Conservation (phyloP, 2,113 vertebrate genomes). For the Urocynchramus pylzowi region DNA sequence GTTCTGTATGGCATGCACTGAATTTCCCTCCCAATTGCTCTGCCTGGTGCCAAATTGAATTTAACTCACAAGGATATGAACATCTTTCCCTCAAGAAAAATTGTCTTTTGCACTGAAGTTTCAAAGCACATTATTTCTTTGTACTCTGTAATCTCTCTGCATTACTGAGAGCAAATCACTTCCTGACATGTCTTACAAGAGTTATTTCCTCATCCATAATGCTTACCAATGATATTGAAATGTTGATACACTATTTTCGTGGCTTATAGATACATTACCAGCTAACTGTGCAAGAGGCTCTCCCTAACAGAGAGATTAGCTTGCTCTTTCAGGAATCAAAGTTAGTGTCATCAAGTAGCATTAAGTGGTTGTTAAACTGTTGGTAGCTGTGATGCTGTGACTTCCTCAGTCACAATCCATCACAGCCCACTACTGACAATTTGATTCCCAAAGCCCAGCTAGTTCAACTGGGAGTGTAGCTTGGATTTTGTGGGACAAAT, state of each 20-base stretch:
- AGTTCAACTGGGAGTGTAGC: neutral
- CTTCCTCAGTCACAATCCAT: neutral
- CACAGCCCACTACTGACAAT: neutral
- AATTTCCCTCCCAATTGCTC: neutral
- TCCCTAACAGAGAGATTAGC: conserved; percentile 13
- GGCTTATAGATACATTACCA: conserved; percentile 11
- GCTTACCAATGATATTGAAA: conserved; percentile 44
- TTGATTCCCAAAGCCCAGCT: neutral
- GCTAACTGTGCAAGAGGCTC: neutral
- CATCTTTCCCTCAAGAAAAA: neutral
- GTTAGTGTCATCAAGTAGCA: neutral
- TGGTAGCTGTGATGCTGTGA: neutral
- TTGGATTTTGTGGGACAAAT: neutral
- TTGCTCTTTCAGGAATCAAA: neutral
- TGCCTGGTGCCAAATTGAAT: neutral
- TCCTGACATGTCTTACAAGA: conserved; percentile 32
- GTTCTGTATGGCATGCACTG: neutral
- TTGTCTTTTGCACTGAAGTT: conserved; percentile 1
- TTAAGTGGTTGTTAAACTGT: neutral
- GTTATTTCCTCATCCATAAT: conserved; percentile 55
- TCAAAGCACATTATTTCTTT: conserved; percentile 18
- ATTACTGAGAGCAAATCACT: conserved; percentile 58
- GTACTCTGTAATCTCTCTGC: conserved; percentile 12
- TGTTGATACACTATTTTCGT: conserved; percentile 51
- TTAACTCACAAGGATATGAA: neutral